Evolutionary conservation across 2,797 vertebrate species (phyloP), one percentile per base, ranked within the genome.

Genomic region (Betta splendens): DNA sequence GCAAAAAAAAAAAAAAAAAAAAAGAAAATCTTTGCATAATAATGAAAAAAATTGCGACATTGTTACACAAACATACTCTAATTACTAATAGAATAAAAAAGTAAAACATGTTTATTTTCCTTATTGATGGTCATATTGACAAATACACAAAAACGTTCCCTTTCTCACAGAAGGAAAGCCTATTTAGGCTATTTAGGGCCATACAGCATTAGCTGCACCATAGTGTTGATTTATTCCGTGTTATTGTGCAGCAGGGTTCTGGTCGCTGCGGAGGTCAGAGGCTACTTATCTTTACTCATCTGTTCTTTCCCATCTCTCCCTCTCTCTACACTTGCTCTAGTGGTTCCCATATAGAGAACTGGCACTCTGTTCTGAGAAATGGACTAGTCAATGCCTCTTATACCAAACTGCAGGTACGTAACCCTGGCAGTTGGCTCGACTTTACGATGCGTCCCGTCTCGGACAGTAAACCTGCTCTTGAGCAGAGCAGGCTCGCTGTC

Each of bases 311-410:
- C 44, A 33, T 83, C 55, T 84, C 60, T 79, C 53, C 71, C 53
- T 88, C 72, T 88, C 69, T 80, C 82, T 87, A 75, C 75, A 82
- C 81, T 80, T 83, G 72, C 75, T 91, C 56, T 91, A 99, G 98
- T 79, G 98, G 98, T 92, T 99, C 98, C 91, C 98, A 99, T 92
- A 99, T 98, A 92, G 98, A 99, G 92, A 99, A 99, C 92, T 99
- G 98, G 98, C 98, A 99, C 85, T 99, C 97, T 79, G 97, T 99
- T 91, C 94, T 99, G 87, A 95, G 98, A 90, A 99, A 98, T 56
- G 98, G 98, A 87, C 93, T 99, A 88, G 98, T 99, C 89, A 99
- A 99, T 78, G 98, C 98, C 55, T 99, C 97, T 85, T 99, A 99
- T 87, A 99, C 98, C 90, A 99, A 99, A 92, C 92, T 99, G 85